Conservation (phyloP, 2,113 vertebrate genomes). For the Rattus rattus region DNA sequence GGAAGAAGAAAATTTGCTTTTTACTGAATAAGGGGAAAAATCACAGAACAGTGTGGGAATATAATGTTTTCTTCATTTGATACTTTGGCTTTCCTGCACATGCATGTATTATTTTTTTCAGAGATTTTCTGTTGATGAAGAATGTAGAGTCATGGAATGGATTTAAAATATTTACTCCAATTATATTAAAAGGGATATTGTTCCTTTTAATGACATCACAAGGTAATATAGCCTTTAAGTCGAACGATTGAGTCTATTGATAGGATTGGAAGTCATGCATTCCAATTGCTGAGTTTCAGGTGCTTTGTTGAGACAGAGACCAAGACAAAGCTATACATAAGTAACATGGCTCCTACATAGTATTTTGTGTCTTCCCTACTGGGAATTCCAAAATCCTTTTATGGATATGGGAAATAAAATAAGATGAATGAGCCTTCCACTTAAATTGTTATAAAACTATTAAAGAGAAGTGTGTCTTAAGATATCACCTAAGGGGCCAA, state of each 20-base stretch:
- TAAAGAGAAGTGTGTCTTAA: slow-evolving; percentile 77
- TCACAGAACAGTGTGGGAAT: too few relatives aligned
- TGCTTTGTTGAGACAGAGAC: rapidly evolving
- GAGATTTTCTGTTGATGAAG: too few relatives aligned
- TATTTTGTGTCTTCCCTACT: slow-evolving; percentile 16
- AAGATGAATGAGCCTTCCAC: slow-evolving; percentile 73
- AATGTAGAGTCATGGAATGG: background rate
- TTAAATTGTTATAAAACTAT: slow-evolving; percentile 80
- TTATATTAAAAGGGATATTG: background rate
- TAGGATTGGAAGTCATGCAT: background rate
- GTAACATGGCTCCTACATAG: background rate
- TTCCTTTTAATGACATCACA: background rate
- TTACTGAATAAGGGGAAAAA: too few relatives aligned
- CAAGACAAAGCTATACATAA: background rate
- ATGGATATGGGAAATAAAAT: slow-evolving; percentile 68
- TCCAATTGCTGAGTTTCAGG: background rate
- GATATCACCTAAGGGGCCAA: slow-evolving; percentile 78
- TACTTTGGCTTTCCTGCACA: too few relatives aligned
- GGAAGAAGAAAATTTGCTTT: background rate
- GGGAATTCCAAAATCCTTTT: slow-evolving; percentile 62
- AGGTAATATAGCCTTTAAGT: background rate
- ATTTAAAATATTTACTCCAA: background rate
- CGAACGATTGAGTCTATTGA: background rate
- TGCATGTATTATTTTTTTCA: too few relatives aligned
- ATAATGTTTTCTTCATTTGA: too few relatives aligned